Percentiles rank a stretch among this genome's conserved stretches.
phyloP scores from a whole-genome alignment of 1,140 invertebrate species.

The Bombus polaris region DNA sequence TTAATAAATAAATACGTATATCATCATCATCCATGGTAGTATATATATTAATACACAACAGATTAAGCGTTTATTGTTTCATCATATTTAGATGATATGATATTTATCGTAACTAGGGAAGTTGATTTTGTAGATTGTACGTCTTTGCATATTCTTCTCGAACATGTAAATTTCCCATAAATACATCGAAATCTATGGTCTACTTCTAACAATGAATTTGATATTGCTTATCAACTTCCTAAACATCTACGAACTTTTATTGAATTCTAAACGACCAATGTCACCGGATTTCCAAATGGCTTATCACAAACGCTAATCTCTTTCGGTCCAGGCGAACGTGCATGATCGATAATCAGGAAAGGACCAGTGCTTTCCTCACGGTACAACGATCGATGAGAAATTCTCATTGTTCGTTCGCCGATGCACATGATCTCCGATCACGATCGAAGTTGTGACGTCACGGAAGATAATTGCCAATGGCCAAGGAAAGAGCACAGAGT shows the following conservation, averaged over 20 bases:
- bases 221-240: neutral
- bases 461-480: constrained; percentile 21
- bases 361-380: constrained; percentile 7
- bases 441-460: constrained; percentile 5
- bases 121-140: no score
- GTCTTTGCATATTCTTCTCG: no score
- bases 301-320: neutral
- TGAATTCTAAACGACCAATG: neutral
- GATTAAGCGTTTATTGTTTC: no score
- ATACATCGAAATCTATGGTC: neutral
- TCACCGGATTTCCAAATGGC: neutral
- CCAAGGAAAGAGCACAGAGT: neutral
- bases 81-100: no score
- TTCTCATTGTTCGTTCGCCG: neutral
- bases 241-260: neutral
- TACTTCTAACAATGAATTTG: neutral
- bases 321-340: neutral
- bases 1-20: no score
- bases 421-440: neutral
- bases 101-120: no score
- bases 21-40: no score
- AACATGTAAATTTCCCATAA: no score
- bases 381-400: constrained; percentile 12
- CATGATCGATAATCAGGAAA: neutral
- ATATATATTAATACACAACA: no score